Base-by-base conservation (phyloP, 1,140 invertebrate genomes). In the Achroia grisella region DNA sequence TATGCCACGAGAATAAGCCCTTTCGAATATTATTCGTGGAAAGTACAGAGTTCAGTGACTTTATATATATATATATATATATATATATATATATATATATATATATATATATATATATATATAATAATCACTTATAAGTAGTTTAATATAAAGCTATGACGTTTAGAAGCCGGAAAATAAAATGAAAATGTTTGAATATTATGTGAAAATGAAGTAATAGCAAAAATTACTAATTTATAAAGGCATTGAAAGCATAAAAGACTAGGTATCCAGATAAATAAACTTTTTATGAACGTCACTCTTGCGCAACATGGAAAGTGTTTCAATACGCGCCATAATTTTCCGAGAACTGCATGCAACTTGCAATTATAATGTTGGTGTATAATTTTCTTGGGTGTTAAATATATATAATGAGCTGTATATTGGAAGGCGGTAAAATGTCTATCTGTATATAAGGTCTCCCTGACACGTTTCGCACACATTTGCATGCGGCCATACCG, bases 271-370 rank as follows among this genome's bases (percentile, higher is more conserved):
- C n/a, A n/a, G n/a, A n/a, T n/a, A n/a, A n/a, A n/a, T n/a, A n/a
- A n/a, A n/a, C n/a, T 11, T 37, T 37, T 37, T 15, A 37, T 37
- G 1, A 29, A 23, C 30, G 15, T n/a, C n/a, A n/a, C 15, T 32
- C 31, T 39, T 39, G 35, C 30, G 52, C 53, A 65, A 71, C 52
- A 30, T 61, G 39, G 55, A 68, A 68, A 71, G 64, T 57, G 41
- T 54, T 48, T 53, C 45, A 35, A 10, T 14, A 14, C 13, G 13
- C 4, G 17, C 17, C 17, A 17, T 9, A 31, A 9, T 31, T 31
- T 4, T 23, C 17, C 17, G 6, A 23, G 17, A 23, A 8, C n/a
- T 9, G 2, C 14, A 14, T 13, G 33, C 12, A 35, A 13, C 3
- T 37, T 15, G 13, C 15, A 37, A 17, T 37, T 37, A 37, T 15